phyloP scores from a whole-genome alignment of 2,797 vertebrate species.

The Gymnoscopelus braueri region DNA sequence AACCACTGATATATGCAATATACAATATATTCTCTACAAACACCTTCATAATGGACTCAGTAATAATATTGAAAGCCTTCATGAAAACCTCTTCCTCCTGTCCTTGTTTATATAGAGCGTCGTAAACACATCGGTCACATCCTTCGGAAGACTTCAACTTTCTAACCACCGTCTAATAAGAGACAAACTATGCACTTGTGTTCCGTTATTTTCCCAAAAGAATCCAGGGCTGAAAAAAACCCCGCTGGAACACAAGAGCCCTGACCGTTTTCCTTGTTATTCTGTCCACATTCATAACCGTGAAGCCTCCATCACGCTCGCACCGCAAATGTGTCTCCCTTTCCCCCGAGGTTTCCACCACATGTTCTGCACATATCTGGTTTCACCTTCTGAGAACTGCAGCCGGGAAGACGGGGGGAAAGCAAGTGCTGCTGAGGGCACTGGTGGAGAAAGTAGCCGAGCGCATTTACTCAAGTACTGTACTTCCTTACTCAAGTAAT shows the following conservation, averaged over 20 bases:
- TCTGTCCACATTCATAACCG: conserved; percentile 45
- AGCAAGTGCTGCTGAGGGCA: background rate
- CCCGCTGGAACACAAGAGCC: background rate
- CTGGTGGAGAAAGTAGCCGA: no score
- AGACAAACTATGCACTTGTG: conserved; percentile 41
- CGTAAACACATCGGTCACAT: background rate
- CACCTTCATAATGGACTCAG: conserved; percentile 7
- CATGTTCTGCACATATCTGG: conserved; percentile 58
- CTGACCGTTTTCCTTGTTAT: conserved; percentile 38
- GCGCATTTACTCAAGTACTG: background rate
- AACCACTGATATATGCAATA: no score
- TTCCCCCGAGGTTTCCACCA: conserved; percentile 42
- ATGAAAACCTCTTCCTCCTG: conserved; percentile 19
- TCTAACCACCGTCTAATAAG: conserved; percentile 40
- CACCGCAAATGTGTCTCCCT: conserved; percentile 49
- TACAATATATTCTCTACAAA: background rate
- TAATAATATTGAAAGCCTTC: background rate
- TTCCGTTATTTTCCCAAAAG: conserved; percentile 29
- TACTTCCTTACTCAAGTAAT: no score
- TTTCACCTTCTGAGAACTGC: conserved; percentile 55
- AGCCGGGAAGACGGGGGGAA: conserved; percentile 42
- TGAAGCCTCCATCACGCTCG: conserved; percentile 47
- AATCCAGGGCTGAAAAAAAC: conserved; percentile 27
- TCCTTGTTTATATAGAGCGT: conserved; percentile 14
- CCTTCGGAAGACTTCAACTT: conserved; percentile 17